A percentile compares a stretch with the other conserved stretches of the same genome.
These are phyloP conservation scores for Drosophila watanabei DNA, from an alignment of 1,140 invertebrate genomes.

Conservation along the genomic window DNA sequence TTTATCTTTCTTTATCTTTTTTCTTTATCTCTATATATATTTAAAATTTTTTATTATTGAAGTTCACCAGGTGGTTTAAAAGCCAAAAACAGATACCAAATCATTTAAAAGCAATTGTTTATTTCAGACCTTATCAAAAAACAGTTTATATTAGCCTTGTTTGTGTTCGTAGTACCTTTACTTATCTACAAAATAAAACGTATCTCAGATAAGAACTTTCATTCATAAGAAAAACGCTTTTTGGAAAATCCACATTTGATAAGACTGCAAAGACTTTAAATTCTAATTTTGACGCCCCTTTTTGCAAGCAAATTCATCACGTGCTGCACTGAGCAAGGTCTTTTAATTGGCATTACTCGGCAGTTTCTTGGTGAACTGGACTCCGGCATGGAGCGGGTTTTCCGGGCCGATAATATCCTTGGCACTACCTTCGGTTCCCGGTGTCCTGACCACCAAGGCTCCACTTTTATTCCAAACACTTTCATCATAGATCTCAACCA, in stretches of 20 bases:
- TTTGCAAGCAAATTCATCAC: conserved; percentile 44
- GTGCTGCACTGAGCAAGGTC: conserved; percentile 86
- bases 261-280: neutral
- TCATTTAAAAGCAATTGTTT: neutral
- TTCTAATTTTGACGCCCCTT: neutral
- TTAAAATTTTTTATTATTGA: neutral
- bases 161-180: neutral
- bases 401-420: no score
- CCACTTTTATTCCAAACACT: no score
- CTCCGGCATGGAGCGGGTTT: conserved; percentile 87
- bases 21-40: no score
- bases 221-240: conserved; percentile 8
- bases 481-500: no score
- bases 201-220: conserved; percentile 8
- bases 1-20: no score
- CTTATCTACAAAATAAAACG: neutral
- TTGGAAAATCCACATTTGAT: neutral
- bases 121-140: neutral
- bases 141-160: neutral
- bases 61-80: neutral
- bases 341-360: conserved; percentile 89
- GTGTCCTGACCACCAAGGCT: conserved; percentile 53
- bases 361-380: conserved; percentile 87
- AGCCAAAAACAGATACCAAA: neutral
- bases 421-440: conserved; percentile 33